Evolutionary conservation across 2,888 invertebrate genomes (phyloP).

Genomic region (Carcina quercana): DNA sequence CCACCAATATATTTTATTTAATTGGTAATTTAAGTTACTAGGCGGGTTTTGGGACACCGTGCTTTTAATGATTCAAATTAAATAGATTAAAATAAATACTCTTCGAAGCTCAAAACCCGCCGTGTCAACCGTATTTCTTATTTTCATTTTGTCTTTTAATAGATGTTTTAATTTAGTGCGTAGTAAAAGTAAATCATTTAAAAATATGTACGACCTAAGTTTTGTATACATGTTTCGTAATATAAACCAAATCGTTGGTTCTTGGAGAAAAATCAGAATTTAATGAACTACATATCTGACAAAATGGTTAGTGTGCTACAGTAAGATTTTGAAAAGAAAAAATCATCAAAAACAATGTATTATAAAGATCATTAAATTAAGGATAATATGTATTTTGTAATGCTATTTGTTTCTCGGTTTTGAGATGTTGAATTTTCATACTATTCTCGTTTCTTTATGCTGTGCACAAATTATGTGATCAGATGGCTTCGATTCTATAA

Average conservation of each 20-base stretch:
- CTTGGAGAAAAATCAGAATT: constrained; percentile 73
- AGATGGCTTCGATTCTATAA: constrained; percentile 53
- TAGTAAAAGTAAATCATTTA: no score
- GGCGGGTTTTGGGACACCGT: not conserved
- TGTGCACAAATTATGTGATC: constrained; percentile 63
- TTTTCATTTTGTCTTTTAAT: no score
- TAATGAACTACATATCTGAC: constrained; percentile 74
- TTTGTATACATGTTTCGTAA: constrained; percentile 49
- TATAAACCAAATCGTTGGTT: constrained; percentile 68
- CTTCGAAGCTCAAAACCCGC: no score
- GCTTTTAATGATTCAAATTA: no score
- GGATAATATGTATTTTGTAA: constrained; percentile 71
- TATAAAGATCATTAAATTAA: constrained; percentile 71
- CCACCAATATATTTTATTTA: no score
- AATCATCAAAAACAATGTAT: constrained; percentile 70
- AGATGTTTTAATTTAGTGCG: no score
- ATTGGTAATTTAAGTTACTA: not conserved
- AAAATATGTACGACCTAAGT: constrained; percentile 46
- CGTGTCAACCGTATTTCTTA: no score
- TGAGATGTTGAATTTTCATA: constrained; percentile 63
- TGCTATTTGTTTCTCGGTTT: constrained; percentile 66
- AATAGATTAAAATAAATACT: no score
- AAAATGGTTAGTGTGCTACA: constrained; percentile 75
- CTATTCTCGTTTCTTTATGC: constrained; percentile 57
- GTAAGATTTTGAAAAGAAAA: constrained; percentile 63